Percentiles rank a stretch among this genome's conserved stretches.
These are phyloP conservation scores for Octomys mimax DNA, from an alignment of 2,797 vertebrate genomes.

Conservation along the genomic window DNA sequence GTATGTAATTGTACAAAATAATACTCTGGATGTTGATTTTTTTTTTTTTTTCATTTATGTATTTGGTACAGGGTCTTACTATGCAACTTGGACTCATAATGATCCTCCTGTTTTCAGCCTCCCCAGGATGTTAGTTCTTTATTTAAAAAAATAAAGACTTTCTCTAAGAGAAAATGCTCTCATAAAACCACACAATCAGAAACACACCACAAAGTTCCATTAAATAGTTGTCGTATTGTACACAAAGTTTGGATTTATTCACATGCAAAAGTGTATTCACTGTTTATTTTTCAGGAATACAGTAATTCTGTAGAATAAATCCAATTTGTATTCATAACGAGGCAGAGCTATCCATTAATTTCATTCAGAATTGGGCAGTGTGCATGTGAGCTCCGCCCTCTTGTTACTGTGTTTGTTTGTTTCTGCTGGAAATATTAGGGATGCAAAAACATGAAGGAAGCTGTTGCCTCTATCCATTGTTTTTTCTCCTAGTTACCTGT, in stretches of 20 bases:
- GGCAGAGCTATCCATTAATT: not conserved
- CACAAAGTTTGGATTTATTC: not conserved
- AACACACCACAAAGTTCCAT: not conserved
- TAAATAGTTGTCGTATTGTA: not conserved
- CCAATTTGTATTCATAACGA: not conserved
- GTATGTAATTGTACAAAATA: not conserved
- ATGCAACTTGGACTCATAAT: too few relatives aligned
- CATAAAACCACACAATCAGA: not conserved
- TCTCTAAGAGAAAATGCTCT: not conserved
- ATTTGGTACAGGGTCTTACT: too few relatives aligned
- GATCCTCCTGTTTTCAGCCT: too few relatives aligned
- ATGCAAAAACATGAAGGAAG: not conserved
- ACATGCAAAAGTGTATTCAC: not conserved
- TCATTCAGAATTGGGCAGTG: not conserved
- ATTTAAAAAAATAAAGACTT: conserved; percentile 10
- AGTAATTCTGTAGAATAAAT: not conserved
- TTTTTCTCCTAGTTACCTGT: not conserved
- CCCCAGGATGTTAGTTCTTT: not conserved
- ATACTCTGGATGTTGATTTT: not conserved
- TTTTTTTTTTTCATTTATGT: not conserved
- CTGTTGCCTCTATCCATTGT: not conserved
- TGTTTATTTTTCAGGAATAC: not conserved
- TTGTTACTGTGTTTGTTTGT: not conserved
- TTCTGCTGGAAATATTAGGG: not conserved
- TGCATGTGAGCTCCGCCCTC: not conserved